Conservation (phyloP, 2,888 invertebrate genomes). For the Galerucella calmariensis region DNA sequence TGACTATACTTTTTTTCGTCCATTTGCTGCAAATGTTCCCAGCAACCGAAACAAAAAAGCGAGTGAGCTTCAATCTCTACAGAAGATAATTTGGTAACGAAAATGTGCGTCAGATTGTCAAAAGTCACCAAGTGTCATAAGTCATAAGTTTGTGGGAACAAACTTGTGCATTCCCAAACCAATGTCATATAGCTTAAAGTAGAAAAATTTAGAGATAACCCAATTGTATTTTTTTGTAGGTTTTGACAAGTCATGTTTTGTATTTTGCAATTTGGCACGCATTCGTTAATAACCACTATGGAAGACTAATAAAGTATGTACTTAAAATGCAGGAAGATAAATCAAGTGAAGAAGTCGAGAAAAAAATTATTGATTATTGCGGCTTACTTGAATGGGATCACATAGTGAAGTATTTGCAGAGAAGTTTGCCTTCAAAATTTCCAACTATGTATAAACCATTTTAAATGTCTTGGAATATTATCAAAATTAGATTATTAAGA, state of each 20-base stretch:
- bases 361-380: constrained; percentile 74
- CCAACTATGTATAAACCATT: constrained; percentile 78
- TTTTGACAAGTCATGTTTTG: constrained; percentile 65
- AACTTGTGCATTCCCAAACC: too few relatives aligned
- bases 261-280: constrained; percentile 88
- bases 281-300: constrained; percentile 81
- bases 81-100: too few relatives aligned
- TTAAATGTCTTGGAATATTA: constrained; percentile 62
- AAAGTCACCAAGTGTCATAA: too few relatives aligned
- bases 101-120: too few relatives aligned
- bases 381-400: constrained; percentile 78
- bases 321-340: constrained; percentile 85
- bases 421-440: constrained; percentile 75
- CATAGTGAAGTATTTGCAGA: constrained; percentile 69
- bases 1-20: too few relatives aligned
- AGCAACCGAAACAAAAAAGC: too few relatives aligned
- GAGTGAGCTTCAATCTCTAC: too few relatives aligned
- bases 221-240: constrained; percentile 39
- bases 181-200: too few relatives aligned
- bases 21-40: too few relatives aligned
- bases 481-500: constrained; percentile 2
- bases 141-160: too few relatives aligned
- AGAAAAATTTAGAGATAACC: not conserved
- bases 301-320: constrained; percentile 82
- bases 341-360: constrained; percentile 78